Conservation (phyloP, 2,797 vertebrate genomes). For the Anguilla marmorata region DNA sequence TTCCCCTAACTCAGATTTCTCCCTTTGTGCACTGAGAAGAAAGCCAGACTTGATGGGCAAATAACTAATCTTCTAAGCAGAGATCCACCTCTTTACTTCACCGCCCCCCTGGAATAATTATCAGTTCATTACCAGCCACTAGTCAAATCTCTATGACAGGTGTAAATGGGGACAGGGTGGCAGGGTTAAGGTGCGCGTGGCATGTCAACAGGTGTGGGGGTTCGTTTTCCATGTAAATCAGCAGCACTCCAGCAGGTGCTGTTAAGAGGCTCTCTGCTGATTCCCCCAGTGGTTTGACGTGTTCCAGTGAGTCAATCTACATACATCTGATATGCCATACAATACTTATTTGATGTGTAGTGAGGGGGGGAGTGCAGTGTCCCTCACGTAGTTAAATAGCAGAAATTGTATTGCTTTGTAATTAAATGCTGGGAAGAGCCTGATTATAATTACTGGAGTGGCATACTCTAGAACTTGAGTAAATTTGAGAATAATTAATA, state of each 20-base stretch:
- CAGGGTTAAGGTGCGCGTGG: neutral
- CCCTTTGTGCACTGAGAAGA: neutral
- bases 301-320: neutral
- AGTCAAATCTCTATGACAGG: conserved; percentile 30
- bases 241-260: neutral
- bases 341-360: neutral
- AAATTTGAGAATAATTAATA: neutral
- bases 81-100: conserved; percentile 11
- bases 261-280: neutral
- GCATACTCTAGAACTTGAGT: neutral
- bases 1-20: neutral
- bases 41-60: conserved; percentile 10
- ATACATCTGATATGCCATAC: too few relatives aligned
- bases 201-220: neutral
- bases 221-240: neutral
- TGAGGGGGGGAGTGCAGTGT: neutral
- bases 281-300: neutral
- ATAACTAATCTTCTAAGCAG: conserved; percentile 22
- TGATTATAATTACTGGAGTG: neutral
- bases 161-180: neutral
- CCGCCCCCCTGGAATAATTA: conserved; percentile 25
- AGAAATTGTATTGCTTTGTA: neutral
- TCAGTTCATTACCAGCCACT: conserved; percentile 21
- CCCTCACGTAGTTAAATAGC: neutral
- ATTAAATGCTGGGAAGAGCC: neutral